Evolutionary conservation across 1,140 invertebrate species (phyloP), one percentile per base, ranked within the genome.

Genomic region (Elymnias hypermnestra): DNA sequence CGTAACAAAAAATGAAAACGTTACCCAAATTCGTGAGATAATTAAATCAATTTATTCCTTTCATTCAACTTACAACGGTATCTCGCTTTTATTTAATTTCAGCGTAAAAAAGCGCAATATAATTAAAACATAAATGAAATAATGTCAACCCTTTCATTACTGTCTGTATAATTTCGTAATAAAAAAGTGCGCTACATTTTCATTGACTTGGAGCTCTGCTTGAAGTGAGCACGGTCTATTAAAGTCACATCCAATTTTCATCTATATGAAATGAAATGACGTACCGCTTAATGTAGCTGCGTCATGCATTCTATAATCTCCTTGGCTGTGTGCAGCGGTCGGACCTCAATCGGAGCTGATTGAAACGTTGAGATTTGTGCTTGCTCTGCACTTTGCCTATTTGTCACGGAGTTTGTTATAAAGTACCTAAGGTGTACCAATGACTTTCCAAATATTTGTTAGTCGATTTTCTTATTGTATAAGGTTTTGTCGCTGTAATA

Each of bases 261-360:
- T 57, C 39, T 69, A 67, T 72, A 71, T 61, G 63, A 76, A 74
- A 71, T 65, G 62, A 49, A 67, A 62, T 68, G 62, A 63, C 60
- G 51, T 70, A 53, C 39, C 44, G 41, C 43, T 53, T 61, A 63
- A 63, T 63, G 57, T 55, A 57, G 68, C 59, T 23, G 58, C 53
- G 57, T 66, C 61, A 72, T 70, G 57, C 58, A 56, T 57, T 54
- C 63, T 57, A 59, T 69, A 68, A 64, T 67, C 57, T 56, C 59
- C 31, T 52, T 41, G 35, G 53, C 53, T 51, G 53, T 48, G 57
- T 53, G 52, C 54, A 41, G 59, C 60, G 50, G 59, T 56, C 37
- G 45, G 48, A 53, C 63, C 67, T 65, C 73, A 74, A 72, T 77
- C 66, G 65, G 50, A 19, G 42, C 66, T 76, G 76, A 81, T 81